Conservation (phyloP, 2,888 invertebrate species). For the Chloroclystis v-ata region DNA sequence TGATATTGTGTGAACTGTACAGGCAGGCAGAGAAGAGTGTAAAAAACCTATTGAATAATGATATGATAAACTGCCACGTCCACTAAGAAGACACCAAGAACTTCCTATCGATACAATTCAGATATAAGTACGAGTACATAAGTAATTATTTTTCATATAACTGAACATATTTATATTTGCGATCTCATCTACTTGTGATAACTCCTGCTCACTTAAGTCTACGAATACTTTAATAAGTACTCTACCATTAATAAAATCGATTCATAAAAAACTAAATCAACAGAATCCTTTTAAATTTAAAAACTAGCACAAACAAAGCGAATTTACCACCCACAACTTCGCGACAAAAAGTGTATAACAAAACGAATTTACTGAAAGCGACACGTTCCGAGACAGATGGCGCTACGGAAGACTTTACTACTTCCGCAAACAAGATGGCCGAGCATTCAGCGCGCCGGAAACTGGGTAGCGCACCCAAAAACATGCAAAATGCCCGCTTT, state of each 20-base stretch:
- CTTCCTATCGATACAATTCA: no score
- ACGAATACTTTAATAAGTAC: not conserved
- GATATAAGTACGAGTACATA: no score
- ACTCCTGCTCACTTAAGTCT: no score
- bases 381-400: constrained; percentile 48
- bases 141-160: no score
- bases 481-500: constrained; percentile 44
- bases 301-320: constrained; percentile 24
- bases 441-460: constrained; percentile 66
- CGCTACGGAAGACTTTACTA: constrained; percentile 75
- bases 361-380: constrained; percentile 35
- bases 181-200: no score
- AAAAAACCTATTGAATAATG: no score
- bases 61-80: no score
- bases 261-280: not conserved
- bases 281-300: constrained; percentile 15
- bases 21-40: no score
- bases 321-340: constrained; percentile 25
- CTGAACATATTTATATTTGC: no score
- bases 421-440: constrained; percentile 76
- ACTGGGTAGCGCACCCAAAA: constrained; percentile 58
- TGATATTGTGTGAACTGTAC: no score
- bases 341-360: constrained; percentile 40
- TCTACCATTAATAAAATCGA: not conserved
- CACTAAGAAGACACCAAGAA: no score